Evolutionary conservation across 2,113 vertebrate species (phyloP).

Genomic region (Buteo buteo): DNA sequence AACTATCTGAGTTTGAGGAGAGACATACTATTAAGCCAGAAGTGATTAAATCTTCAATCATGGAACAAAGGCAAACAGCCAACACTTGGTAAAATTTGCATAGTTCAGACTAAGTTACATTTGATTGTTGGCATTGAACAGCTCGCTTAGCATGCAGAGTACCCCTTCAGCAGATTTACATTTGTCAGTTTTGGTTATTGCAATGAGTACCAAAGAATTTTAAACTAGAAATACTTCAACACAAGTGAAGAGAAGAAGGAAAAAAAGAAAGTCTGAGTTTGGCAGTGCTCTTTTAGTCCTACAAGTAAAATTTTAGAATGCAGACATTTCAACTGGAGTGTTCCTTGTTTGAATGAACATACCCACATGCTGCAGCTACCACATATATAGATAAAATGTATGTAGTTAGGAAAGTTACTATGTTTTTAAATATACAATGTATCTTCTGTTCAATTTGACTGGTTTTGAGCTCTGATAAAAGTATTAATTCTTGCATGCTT

Average conservation of each 20-base stretch:
- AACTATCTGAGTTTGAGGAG: neutral
- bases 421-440: neutral
- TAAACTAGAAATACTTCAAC: neutral
- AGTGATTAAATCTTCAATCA: constrained; percentile 19
- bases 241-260: neutral
- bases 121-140: neutral
- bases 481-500: neutral
- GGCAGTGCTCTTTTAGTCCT: neutral
- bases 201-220: neutral
- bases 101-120: neutral
- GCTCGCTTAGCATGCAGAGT: neutral
- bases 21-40: neutral
- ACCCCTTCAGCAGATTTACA: neutral
- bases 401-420: neutral
- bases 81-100: neutral
- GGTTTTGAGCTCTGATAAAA: neutral
- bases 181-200: neutral
- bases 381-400: neutral
- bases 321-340: neutral
- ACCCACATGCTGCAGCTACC: neutral
- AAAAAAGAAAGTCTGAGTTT: neutral
- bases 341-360: neutral
- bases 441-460: neutral
- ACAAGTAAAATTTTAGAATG: neutral
- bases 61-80: neutral